These are phyloP conservation scores for Philaethria dido DNA, from an alignment of 2,888 invertebrate species.

Conservation along the genomic window DNA sequence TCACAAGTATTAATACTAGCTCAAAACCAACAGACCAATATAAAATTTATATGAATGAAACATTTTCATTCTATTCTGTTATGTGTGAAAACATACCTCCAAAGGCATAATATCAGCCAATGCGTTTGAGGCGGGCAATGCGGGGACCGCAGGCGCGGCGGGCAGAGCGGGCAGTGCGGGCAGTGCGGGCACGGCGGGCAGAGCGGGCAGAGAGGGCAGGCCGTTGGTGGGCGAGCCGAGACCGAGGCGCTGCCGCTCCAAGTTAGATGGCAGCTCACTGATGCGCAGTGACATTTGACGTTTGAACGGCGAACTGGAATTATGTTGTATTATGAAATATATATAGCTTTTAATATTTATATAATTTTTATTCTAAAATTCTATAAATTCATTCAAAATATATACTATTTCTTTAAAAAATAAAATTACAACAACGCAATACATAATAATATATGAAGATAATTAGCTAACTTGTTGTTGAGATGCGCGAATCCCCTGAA, in stretches of 20 bases:
- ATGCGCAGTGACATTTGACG: conserved; percentile 97
- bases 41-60: too few species aligned
- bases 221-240: conserved; percentile 90
- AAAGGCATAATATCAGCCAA: conserved; percentile 51
- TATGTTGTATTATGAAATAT: neutral
- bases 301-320: conserved; percentile 95
- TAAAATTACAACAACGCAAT: too few species aligned
- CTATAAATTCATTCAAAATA: too few species aligned
- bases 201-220: conserved; percentile 68
- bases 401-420: too few species aligned
- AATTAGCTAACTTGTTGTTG: conserved; percentile 76
- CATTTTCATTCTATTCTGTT: too few species aligned
- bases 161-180: conserved; percentile 69
- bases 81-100: conserved; percentile 47
- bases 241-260: conserved; percentile 91
- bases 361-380: too few species aligned
- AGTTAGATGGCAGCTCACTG: conserved; percentile 97
- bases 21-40: too few species aligned
- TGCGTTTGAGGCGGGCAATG: conserved; percentile 72
- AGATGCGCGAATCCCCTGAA: conserved; percentile 95
- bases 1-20: too few species aligned
- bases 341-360: too few species aligned
- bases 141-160: conserved; percentile 68
- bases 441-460: neutral
- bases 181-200: conserved; percentile 80